phyloP scores from a whole-genome alignment of 2,797 vertebrate genomes.

The Macropus fuliginosus region DNA sequence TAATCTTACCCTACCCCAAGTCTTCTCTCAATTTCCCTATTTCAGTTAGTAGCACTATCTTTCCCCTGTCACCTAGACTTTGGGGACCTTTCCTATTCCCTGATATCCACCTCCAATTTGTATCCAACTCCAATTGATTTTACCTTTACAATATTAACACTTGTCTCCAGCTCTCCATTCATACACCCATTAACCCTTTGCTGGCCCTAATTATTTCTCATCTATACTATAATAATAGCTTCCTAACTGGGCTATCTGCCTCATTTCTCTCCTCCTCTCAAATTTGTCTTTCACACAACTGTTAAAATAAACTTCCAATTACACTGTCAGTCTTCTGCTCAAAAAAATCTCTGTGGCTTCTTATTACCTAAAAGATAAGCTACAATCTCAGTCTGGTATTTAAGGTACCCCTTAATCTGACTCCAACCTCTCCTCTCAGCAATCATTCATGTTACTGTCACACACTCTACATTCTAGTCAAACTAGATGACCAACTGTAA shows the following conservation, averaged over 20 bases:
- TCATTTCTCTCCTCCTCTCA: not conserved
- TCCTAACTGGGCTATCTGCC: not conserved
- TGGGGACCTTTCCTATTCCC: not conserved
- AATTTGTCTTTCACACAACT: not conserved
- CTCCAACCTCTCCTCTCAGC: not conserved
- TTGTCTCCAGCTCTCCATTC: not conserved
- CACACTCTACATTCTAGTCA: not conserved
- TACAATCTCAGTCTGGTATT: not conserved
- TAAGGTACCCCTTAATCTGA: not conserved
- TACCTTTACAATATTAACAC: not conserved
- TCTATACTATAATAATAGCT: not conserved
- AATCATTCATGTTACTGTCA: not conserved
- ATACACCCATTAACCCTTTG: not conserved
- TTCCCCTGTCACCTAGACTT: not conserved
- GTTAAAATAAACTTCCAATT: not conserved
- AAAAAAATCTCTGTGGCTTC: not conserved
- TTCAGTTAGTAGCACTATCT: not conserved
- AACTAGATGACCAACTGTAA: not conserved
- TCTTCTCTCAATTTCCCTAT: not conserved
- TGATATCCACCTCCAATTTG: not conserved
- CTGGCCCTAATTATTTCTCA: not conserved
- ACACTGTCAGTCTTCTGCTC: not conserved
- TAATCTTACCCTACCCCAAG: not conserved
- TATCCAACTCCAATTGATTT: not conserved
- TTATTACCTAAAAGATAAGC: not conserved